phyloP scores from a whole-genome alignment of 2,797 vertebrate genomes.

The Hippoglossus hippoglossus region DNA sequence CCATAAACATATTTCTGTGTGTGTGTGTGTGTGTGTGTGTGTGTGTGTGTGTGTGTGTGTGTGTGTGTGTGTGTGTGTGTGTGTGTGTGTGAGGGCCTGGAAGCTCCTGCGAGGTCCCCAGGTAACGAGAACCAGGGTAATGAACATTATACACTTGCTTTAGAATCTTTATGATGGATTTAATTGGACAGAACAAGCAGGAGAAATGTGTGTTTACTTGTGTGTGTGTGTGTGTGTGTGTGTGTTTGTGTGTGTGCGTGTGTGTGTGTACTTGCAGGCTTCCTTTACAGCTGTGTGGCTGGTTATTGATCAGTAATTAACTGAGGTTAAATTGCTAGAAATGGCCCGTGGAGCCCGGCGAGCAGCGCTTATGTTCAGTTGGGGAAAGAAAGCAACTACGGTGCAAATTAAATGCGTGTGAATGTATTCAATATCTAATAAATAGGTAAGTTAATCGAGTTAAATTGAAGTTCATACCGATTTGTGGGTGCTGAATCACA shows the following conservation, averaged over 20 bases:
- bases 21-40: constrained; percentile 21
- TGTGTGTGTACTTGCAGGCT: neutral
- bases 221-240: constrained; percentile 9
- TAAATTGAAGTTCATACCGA: constrained; percentile 10
- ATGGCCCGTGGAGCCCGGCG: constrained; percentile 25
- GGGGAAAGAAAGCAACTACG: constrained; percentile 8
- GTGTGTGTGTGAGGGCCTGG: constrained; percentile 9
- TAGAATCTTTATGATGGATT: constrained; percentile 73
- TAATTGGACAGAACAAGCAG: constrained; percentile 62
- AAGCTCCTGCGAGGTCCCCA: constrained; percentile 53
- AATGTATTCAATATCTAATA: constrained; percentile 25
- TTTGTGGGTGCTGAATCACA: constrained; percentile 16
- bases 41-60: constrained; percentile 14
- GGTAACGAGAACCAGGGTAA: constrained; percentile 77
- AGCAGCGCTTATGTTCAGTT: constrained; percentile 19
- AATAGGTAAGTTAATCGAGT: constrained; percentile 15
- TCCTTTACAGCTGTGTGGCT: constrained; percentile 44
- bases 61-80: constrained; percentile 16
- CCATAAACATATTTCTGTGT: constrained; percentile 44
- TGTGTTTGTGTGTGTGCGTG: no score
- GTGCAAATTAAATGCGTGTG: constrained; percentile 38
- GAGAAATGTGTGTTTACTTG: constrained; percentile 18
- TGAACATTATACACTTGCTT: constrained; percentile 71
- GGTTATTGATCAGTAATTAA: constrained; percentile 69
- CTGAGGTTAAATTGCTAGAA: constrained; percentile 46